Evolutionary conservation across 2,888 invertebrate genomes (phyloP), one percentile per base, ranked within the genome.

Genomic region (Lepidochrysops patricia): DNA sequence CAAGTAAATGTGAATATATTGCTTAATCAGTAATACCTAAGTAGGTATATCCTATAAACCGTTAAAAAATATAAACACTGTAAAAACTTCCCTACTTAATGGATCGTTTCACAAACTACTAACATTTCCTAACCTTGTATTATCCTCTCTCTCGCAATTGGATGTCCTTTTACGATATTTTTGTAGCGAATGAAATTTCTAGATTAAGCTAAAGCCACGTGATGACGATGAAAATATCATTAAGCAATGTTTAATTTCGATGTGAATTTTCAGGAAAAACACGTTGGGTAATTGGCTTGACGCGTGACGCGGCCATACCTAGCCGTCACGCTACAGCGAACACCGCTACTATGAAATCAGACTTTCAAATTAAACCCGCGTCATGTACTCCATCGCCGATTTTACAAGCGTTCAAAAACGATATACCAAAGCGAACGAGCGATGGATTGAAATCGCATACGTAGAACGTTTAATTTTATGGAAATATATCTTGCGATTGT

Each of bases 291-390:
- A 57, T 57, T 43, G 43, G 13, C 43, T 7, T 43, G 26, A 57
- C 57, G 71, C 77, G 72, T 84, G 80, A 83, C 84, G 81, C 48
- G 60, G 65, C 66, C 62, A 61, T 63, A 66, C 60, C 64, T 73
- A 72, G 70, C 68, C 78, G 86, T 84, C 84, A 87, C 82, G 87
- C 82, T 75, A 79, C 80, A 79, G 67, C 72, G 81, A 66, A 80
- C 58, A 6, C 58, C 50, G 80, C 82, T 82, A 82, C 82, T 80
- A 80, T 75, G 75, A 70, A 71, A 62, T 58, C 61, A 60, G 52
- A 62, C 57, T 61, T 48, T 49, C 25, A 34, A 50, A 34, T 50
- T 50, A 26, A 35, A 58, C 32, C 52, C 35, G 13, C 15, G 26
- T 50, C 9, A 15, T 26, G 27, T n/a, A 48, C 29, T 48, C 12